A percentile compares a stretch with the other conserved stretches of the same genome.
These are phyloP conservation scores for Euproctis similis DNA, from an alignment of 2,888 invertebrate genomes.

Conservation along the genomic window DNA sequence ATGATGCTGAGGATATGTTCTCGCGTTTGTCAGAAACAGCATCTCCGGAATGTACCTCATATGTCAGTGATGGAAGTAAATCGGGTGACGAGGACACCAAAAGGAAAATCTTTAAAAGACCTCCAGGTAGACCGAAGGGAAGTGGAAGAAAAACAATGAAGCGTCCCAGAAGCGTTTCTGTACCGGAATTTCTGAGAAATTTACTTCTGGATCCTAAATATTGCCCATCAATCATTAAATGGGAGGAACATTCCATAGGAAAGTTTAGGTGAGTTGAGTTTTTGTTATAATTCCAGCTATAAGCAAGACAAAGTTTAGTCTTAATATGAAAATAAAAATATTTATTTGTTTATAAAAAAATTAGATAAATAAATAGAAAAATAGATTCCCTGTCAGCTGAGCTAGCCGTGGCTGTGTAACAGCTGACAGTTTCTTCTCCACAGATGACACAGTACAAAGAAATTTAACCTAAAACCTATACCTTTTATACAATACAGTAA, in stretches of 20 bases:
- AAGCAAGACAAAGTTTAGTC: too few relatives aligned
- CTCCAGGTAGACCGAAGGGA: slow-evolving; percentile 74
- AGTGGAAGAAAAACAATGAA: slow-evolving; percentile 63
- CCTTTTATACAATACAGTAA: too few relatives aligned
- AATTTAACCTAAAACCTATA: too few relatives aligned
- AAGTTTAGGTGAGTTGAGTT: slow-evolving; percentile 83
- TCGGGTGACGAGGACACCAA: slow-evolving; percentile 68
- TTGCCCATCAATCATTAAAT: slow-evolving; percentile 88
- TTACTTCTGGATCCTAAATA: slow-evolving; percentile 83
- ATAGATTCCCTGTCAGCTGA: too few relatives aligned
- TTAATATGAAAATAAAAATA: too few relatives aligned
- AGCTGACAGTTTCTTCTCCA: too few relatives aligned
- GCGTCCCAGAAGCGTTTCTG: slow-evolving; percentile 66
- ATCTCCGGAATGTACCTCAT: slow-evolving; percentile 56
- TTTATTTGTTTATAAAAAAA: too few relatives aligned
- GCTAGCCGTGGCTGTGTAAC: too few relatives aligned
- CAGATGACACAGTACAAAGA: too few relatives aligned
- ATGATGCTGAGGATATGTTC: slow-evolving; percentile 57
- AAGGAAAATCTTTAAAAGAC: slow-evolving; percentile 62
- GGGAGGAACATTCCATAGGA: slow-evolving; percentile 90
- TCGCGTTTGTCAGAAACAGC: slow-evolving; percentile 54
- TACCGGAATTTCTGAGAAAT: slow-evolving; percentile 92
- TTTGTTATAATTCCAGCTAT: too few relatives aligned
- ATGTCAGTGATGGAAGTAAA: slow-evolving; percentile 62
- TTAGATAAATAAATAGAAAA: too few relatives aligned